phyloP scores from a whole-genome alignment of 2,113 vertebrate genomes.

The Nothocercus julius region DNA sequence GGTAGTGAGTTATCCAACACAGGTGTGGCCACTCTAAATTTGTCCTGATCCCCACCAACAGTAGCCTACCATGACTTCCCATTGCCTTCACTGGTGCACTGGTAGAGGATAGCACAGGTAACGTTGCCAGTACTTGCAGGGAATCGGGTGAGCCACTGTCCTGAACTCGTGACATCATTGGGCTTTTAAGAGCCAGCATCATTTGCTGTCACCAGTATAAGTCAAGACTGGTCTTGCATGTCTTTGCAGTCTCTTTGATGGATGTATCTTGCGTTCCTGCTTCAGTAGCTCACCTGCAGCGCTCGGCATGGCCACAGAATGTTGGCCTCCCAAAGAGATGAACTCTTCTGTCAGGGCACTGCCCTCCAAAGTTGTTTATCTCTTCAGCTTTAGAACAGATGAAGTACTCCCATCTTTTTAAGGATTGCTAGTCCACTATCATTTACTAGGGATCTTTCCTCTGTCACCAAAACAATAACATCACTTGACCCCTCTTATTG shows the following conservation, averaged over 20 bases:
- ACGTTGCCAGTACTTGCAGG: background rate
- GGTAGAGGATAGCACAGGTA: background rate
- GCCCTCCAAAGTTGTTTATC: conserved; percentile 14
- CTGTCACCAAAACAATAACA: conserved; percentile 74
- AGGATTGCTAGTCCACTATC: conserved; percentile 45
- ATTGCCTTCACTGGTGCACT: accelerated
- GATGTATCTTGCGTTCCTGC: background rate
- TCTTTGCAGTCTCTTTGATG: background rate
- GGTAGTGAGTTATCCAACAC: background rate
- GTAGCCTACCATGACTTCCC: background rate
- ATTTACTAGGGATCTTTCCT: conserved; percentile 59
- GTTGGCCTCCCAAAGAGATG: background rate
- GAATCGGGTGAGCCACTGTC: background rate
- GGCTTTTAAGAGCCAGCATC: background rate
- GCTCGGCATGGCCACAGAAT: background rate
- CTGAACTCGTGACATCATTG: background rate
- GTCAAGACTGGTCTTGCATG: background rate
- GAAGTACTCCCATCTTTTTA: conserved; percentile 36
- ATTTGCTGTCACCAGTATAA: background rate
- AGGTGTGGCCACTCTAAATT: background rate
- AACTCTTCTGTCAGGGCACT: background rate
- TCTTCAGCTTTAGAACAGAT: conserved; percentile 36
- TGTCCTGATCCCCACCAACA: background rate
- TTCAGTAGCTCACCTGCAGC: background rate
- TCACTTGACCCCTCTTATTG: conserved; percentile 70